phyloP scores from a whole-genome alignment of 2,113 vertebrate genomes.

The Chunga burmeisteri region DNA sequence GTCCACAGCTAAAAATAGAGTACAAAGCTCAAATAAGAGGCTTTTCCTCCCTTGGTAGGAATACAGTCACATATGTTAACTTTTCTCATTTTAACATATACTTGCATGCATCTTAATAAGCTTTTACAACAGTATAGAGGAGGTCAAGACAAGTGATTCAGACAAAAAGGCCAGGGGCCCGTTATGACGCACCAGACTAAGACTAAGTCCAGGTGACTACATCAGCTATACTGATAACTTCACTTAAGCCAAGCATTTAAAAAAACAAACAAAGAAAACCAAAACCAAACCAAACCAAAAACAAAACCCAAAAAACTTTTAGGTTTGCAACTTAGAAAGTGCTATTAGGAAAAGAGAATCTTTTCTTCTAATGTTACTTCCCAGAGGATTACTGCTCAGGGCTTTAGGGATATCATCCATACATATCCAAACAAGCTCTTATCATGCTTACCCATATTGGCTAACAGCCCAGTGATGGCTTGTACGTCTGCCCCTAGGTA shows the following conservation, averaged over 20 bases:
- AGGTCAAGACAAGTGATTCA: neutral
- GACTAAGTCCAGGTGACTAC: neutral
- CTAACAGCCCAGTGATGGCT: slow-evolving; percentile 90
- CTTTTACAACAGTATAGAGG: neutral
- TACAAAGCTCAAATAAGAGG: neutral
- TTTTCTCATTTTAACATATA: neutral
- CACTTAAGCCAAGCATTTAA: neutral
- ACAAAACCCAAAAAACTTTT: neutral
- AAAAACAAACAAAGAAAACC: too few relatives aligned
- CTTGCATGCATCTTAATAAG: neutral
- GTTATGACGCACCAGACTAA: neutral
- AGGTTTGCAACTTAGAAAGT: neutral
- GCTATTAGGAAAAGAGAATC: neutral
- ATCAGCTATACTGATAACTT: neutral
- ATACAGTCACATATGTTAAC: neutral
- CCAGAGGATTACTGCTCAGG: neutral
- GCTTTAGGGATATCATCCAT: neutral
- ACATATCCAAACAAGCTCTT: neutral
- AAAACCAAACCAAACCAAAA: neutral
- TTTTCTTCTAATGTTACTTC: neutral
- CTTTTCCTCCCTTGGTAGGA: neutral
- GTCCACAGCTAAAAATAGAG: slow-evolving; percentile 84
- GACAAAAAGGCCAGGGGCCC: neutral
- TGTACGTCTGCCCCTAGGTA: slow-evolving; percentile 95
- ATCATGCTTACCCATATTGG: slow-evolving; percentile 89